phyloP scores from a whole-genome alignment of 2,888 invertebrate species.

The Andrena dorsata region DNA sequence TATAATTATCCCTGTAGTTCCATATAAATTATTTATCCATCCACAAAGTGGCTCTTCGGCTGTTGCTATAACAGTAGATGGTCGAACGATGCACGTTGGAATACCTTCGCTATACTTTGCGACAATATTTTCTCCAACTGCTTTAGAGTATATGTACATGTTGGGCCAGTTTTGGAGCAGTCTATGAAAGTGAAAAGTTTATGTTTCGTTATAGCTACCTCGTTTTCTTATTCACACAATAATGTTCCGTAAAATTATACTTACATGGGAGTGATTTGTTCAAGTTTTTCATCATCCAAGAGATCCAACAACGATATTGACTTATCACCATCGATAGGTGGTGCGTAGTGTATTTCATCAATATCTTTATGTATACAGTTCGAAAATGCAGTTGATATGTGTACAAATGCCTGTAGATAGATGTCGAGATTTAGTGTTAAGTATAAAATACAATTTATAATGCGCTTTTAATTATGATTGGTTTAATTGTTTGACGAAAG shows the following conservation, averaged over 20 bases:
- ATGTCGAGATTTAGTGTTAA: neutral
- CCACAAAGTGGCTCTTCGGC: slow-evolving; percentile 85
- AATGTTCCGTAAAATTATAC: slow-evolving; percentile 27
- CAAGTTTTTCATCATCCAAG: slow-evolving; percentile 77
- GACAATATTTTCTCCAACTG: slow-evolving; percentile 89
- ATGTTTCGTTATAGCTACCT: neutral
- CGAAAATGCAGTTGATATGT: slow-evolving; percentile 82
- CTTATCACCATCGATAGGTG: slow-evolving; percentile 77
- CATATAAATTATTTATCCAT: slow-evolving; percentile 91
- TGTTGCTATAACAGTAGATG: slow-evolving; percentile 87
- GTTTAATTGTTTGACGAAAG: neutral
- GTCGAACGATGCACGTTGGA: slow-evolving; percentile 89
- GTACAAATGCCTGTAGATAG: slow-evolving; percentile 78
- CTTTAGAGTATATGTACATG: slow-evolving; percentile 91
- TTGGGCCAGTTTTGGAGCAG: slow-evolving; percentile 88
- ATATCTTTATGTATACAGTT: slow-evolving; percentile 77
- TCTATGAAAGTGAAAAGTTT: slow-evolving; percentile 13
- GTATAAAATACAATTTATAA: neutral
- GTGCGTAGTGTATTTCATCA: slow-evolving; percentile 80
- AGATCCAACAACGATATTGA: slow-evolving; percentile 75
- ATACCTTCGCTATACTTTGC: slow-evolving; percentile 86
- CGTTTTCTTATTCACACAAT: neutral
- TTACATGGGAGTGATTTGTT: slow-evolving; percentile 77
- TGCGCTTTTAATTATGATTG: neutral
- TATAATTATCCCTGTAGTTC: slow-evolving; percentile 87